Evolutionary conservation across 2,113 vertebrate species (phyloP).

Genomic region (Gavia stellata): DNA sequence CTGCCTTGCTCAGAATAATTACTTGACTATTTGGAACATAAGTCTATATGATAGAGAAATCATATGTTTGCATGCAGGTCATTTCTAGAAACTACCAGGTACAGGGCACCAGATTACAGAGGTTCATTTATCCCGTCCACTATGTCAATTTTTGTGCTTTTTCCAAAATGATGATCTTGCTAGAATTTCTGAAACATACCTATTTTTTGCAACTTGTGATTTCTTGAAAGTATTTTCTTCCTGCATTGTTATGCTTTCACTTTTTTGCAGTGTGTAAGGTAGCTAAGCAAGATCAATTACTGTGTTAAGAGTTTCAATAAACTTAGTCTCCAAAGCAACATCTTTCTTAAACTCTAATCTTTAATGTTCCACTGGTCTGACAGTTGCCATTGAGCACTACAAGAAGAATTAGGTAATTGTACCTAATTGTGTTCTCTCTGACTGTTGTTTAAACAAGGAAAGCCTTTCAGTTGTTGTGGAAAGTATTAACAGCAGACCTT

Average conservation of each 20-base stretch:
- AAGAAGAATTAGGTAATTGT: constrained; percentile 53
- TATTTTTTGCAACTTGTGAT: background rate
- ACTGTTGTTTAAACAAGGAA: constrained; percentile 55
- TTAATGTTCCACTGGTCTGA: background rate
- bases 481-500: constrained; percentile 77
- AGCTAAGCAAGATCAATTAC: background rate
- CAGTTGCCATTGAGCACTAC: background rate
- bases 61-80: background rate
- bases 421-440: constrained; percentile 19
- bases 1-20: background rate
- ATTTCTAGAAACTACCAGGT: background rate
- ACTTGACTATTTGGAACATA: background rate
- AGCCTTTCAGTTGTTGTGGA: constrained; percentile 55
- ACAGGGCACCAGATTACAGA: background rate
- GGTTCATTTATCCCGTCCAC: background rate
- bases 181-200: background rate
- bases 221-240: background rate
- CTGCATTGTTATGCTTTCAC: background rate
- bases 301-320: background rate
- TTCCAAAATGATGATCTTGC: background rate
- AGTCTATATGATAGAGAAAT: background rate
- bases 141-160: background rate
- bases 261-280: background rate
- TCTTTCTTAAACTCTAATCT: constrained; percentile 1
- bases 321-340: background rate